A percentile compares a stretch with the other conserved stretches of the same genome.
phyloP scores from a whole-genome alignment of 2,888 invertebrate genomes.

The Heteromurus nitidus region DNA sequence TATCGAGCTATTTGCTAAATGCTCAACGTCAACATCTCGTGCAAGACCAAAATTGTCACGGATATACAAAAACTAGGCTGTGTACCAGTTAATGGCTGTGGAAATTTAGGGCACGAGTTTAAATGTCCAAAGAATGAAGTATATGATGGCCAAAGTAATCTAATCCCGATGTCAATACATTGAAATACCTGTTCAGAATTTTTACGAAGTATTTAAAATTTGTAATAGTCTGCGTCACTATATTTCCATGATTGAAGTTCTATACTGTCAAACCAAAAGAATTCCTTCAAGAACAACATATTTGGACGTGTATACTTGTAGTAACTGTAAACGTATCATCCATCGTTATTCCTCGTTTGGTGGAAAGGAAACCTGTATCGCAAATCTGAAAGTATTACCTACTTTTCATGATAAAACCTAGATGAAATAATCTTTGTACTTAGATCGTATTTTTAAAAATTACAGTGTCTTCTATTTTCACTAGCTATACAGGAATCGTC shows the following conservation, averaged over 20 bases:
- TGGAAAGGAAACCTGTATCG: conserved; percentile 56
- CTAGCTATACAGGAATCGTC: neutral
- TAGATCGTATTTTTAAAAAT: neutral
- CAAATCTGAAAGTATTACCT: conserved; percentile 60
- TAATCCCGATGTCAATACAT: neutral
- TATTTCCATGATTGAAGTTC: neutral
- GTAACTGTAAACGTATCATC: conserved; percentile 50
- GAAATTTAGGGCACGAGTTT: too few species aligned
- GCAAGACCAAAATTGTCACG: too few species aligned
- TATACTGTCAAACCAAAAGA: neutral
- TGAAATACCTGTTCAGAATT: neutral
- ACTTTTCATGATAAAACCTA: conserved; percentile 16
- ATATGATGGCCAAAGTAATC: conserved; percentile 12
- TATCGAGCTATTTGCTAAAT: neutral
- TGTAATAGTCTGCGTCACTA: too few species aligned
- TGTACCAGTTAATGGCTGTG: too few species aligned
- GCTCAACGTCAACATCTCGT: conserved; percentile 15
- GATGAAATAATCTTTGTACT: conserved; percentile 11
- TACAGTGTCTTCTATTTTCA: conserved; percentile 22
- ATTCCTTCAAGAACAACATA: conserved; percentile 20
- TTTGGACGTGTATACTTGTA: conserved; percentile 48
- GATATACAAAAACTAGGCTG: too few species aligned
- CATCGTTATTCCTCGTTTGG: conserved; percentile 1
- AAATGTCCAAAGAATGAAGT: neutral
- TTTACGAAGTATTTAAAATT: neutral